Base-by-base conservation (phyloP, 2,888 invertebrate species). In the Clunio marinus region DNA sequence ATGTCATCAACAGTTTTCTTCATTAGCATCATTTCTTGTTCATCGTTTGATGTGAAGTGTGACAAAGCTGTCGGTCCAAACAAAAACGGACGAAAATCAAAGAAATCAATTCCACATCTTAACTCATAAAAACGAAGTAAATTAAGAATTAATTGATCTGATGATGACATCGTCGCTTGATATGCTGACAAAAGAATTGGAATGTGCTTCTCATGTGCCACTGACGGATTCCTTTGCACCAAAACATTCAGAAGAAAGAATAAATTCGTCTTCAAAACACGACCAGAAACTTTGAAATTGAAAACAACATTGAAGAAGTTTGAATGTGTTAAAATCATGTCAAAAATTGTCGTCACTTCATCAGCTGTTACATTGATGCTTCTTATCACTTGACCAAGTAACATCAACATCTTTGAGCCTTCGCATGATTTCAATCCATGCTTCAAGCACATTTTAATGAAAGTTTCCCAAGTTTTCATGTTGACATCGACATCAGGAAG, bases 1-100 rank as follows among this genome's bases (percentile, higher is more conserved):
- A 58, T 41, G n/a, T 66, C 55, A 20, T 66, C 66, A 35, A 66
- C 27, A 15, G 1, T 66, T 8, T 32, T 55, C 27, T 51, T 55
- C 0, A 57, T 55, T 8, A 46, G n/a, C 20, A 22, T 35, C 15
- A 51, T 28, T 32, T 66, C 66, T 7, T 55, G n/a, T 1, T 66
- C 46, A 1, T 63, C 28, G 15, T 45, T 41, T 2, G 63, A 27
- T 63, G 63, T 15, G 37, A 63, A 63, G 75, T 90, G 86, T 63
- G 85, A 85, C 0, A 89, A 86, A 0, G 92, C 93, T 1, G 88
- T 85, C 75, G 86, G 86, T 0, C 93, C 93, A 88, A 91, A 95
- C 0, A 94, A 80, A 73, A 89, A 90, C 0, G 94, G 94, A 71
- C 88, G 86, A 75, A 83, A 88, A 73, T 86, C 82, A 62, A 82